Evolutionary conservation across 2,113 vertebrate genomes (phyloP).

Genomic region (Ivindomyrus marchei): DNA sequence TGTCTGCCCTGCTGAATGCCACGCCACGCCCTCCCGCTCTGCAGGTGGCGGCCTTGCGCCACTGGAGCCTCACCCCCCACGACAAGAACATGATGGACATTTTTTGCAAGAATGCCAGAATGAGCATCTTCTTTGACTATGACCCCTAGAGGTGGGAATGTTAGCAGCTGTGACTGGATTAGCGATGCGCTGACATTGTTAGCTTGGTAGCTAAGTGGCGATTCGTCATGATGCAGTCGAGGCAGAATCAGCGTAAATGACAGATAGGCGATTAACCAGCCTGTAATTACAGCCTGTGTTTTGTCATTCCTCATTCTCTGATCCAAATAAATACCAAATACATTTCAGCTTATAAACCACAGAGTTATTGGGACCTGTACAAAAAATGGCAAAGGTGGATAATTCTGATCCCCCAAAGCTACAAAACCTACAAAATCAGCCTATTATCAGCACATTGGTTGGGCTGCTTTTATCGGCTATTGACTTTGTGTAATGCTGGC

Average conservation of each 20-base stretch:
- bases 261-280: not conserved
- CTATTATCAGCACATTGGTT: not conserved
- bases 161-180: not conserved
- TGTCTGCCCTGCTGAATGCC: conserved; percentile 57
- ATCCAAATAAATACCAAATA: not conserved
- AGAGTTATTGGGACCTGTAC: not conserved
- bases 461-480: not conserved
- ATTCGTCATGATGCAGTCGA: not conserved
- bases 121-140: conserved; percentile 61
- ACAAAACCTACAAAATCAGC: not conserved
- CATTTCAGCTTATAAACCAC: not conserved
- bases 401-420: not conserved
- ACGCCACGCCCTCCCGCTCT: conserved; percentile 58
- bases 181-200: not conserved
- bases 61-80: conserved; percentile 54
- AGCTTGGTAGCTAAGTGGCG: not conserved
- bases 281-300: not conserved
- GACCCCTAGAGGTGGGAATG: conserved; percentile 26
- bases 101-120: conserved; percentile 46
- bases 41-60: conserved; percentile 60
- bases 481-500: not conserved
- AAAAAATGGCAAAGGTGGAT: not conserved
- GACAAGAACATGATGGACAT: conserved; percentile 55
- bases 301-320: not conserved
- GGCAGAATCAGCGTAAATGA: not conserved